Percentiles rank a stretch among this genome's conserved stretches.
Evolutionary conservation across 2,888 invertebrate species (phyloP).

Genomic region (Pyralis farinalis): DNA sequence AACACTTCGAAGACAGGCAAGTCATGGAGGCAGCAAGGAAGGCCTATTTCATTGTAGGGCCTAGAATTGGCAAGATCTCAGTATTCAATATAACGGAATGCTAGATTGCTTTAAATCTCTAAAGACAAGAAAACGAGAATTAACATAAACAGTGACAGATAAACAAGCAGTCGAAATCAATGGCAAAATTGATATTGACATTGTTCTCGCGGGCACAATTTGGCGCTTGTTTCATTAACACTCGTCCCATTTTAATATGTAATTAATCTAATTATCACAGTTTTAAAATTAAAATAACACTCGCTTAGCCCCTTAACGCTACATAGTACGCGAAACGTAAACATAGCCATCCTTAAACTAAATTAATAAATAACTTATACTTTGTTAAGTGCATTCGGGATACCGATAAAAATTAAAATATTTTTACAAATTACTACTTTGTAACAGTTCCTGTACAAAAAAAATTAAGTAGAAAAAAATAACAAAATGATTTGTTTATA

Average conservation of each 20-base stretch:
- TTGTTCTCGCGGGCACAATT: slow-evolving; percentile 19
- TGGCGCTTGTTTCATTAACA: slow-evolving; percentile 32
- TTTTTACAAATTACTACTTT: slow-evolving; percentile 55
- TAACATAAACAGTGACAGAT: neutral
- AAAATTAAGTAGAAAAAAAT: slow-evolving; percentile 58
- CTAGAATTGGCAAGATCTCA: slow-evolving; percentile 6
- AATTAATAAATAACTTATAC: slow-evolving; percentile 76
- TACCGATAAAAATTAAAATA: slow-evolving; percentile 44
- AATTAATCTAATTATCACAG: slow-evolving; percentile 78
- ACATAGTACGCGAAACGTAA: slow-evolving; percentile 54
- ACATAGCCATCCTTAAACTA: slow-evolving; percentile 72
- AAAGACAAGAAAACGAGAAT: neutral
- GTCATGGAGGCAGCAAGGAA: slow-evolving; percentile 1
- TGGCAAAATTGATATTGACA: slow-evolving; percentile 28
- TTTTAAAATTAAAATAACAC: slow-evolving; percentile 71
- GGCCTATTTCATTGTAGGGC: neutral
- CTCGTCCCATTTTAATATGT: slow-evolving; percentile 37
- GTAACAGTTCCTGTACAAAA: slow-evolving; percentile 66
- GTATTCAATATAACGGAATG: neutral
- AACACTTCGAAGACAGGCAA: slow-evolving; percentile 2
- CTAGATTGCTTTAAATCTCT: neutral
- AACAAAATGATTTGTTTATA: slow-evolving; percentile 58
- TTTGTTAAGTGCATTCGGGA: slow-evolving; percentile 56
- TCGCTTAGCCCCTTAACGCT: slow-evolving; percentile 45
- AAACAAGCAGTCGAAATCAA: slow-evolving; percentile 19